Percentiles rank a stretch among this genome's conserved stretches.
These are phyloP conservation scores for Tokudaia muenninki DNA, from an alignment of 2,797 vertebrate species.

Conservation along the genomic window DNA sequence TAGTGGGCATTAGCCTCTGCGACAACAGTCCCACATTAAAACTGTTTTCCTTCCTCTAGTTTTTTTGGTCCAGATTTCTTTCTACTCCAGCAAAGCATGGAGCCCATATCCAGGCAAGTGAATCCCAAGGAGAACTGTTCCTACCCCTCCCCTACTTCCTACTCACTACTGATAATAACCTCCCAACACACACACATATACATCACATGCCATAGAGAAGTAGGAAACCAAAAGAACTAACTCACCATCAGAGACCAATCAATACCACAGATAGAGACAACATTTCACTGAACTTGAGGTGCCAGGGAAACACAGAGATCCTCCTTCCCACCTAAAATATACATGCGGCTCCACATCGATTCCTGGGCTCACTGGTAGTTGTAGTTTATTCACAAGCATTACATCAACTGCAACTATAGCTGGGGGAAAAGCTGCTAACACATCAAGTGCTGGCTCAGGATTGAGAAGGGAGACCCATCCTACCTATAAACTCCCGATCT, in stretches of 20 bases:
- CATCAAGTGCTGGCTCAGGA: constrained; percentile 26
- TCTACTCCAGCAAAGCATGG: not conserved
- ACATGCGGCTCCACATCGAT: not conserved
- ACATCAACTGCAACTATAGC: not conserved
- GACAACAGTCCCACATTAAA: not conserved
- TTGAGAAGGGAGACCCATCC: constrained; percentile 4
- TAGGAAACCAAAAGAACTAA: constrained; percentile 52
- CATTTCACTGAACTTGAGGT: constrained; percentile 71
- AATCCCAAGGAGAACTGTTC: not conserved
- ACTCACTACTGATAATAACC: not conserved
- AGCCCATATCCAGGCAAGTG: not conserved
- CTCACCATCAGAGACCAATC: constrained; percentile 62
- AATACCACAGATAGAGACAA: constrained; percentile 64
- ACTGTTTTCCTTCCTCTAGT: not conserved
- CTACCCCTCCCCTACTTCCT: not conserved
- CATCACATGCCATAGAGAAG: constrained; percentile 42
- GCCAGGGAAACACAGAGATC: constrained; percentile 47
- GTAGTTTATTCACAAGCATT: not conserved
- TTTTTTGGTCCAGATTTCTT: constrained; percentile 26
- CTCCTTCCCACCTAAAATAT: not conserved
- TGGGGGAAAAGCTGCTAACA: constrained; percentile 35
- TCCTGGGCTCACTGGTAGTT: not conserved
- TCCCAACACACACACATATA: not conserved
- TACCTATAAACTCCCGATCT: not conserved
- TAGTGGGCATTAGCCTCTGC: not conserved